Percentiles rank a stretch among this genome's conserved stretches.
Evolutionary conservation across 2,888 invertebrate species (phyloP).

Genomic region (Protodeltote pygarga): DNA sequence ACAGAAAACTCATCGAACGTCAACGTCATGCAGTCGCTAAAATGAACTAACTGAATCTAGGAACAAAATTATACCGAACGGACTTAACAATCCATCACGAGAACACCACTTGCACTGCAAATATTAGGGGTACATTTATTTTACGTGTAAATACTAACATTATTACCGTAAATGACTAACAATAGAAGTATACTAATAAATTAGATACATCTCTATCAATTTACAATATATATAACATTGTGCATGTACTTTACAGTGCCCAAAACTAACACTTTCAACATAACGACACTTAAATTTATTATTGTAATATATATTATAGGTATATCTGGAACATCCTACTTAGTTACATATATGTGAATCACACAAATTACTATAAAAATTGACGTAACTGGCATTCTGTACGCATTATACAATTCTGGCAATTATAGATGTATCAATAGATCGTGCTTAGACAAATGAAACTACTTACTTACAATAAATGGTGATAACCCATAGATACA

Average conservation of each 20-base stretch:
- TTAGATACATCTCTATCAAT: conserved; percentile 46
- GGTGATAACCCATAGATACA: conserved; percentile 86
- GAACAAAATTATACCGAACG: conserved; percentile 36
- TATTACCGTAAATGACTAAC: conserved; percentile 26
- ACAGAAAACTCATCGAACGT: conserved; percentile 75
- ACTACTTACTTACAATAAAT: conserved; percentile 81
- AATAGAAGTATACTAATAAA: conserved; percentile 48
- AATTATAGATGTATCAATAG: conserved; percentile 63
- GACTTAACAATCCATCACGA: conserved; percentile 28
- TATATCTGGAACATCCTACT: conserved; percentile 35
- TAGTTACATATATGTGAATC: conserved; percentile 41
- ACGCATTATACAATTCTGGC: conserved; percentile 41
- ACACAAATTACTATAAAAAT: conserved; percentile 37
- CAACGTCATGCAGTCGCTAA: conserved; percentile 79
- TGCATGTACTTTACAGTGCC: conserved; percentile 83
- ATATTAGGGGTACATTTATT: no score
- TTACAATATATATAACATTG: conserved; percentile 59
- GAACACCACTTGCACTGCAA: conserved; percentile 32
- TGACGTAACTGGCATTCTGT: conserved; percentile 40
- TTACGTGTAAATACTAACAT: conserved; percentile 25
- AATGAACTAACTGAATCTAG: conserved; percentile 58
- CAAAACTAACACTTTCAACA: conserved; percentile 63
- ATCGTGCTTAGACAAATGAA: conserved; percentile 78
- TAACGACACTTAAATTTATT: conserved; percentile 54
- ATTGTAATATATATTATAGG: conserved; percentile 26